phyloP scores from a whole-genome alignment of 92 coral and sea anemone genomes.

The Phenganax stokvisi region DNA sequence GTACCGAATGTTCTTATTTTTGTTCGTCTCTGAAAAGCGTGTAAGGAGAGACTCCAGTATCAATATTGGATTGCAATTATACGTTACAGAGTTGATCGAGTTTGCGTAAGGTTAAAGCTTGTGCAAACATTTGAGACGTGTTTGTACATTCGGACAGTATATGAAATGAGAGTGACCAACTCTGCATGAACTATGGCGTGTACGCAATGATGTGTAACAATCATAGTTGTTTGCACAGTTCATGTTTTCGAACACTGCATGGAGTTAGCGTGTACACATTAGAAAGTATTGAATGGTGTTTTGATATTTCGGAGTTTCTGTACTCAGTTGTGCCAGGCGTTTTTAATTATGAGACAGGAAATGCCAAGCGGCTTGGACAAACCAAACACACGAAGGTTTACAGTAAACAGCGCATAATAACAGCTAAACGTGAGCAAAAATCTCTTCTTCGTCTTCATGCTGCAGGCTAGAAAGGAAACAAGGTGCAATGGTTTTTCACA shows the following conservation, averaged over 20 bases:
- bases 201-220: neutral
- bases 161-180: too few relatives aligned
- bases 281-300: neutral
- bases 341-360: slow-evolving; percentile 28
- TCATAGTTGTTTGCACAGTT: neutral
- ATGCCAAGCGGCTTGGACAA: slow-evolving; percentile 14
- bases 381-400: slow-evolving; percentile 18
- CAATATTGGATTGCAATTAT: too few relatives aligned
- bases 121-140: too few relatives aligned
- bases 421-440: neutral
- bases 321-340: slow-evolving; percentile 10
- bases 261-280: neutral
- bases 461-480: neutral
- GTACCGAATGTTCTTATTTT: too few relatives aligned
- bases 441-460: too few relatives aligned
- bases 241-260: neutral
- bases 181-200: too few relatives aligned
- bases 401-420: neutral
- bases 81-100: too few relatives aligned
- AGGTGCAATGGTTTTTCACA: neutral
- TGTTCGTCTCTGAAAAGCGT: too few relatives aligned
- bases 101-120: too few relatives aligned
- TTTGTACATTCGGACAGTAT: too few relatives aligned
- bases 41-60: too few relatives aligned
- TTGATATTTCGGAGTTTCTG: neutral